These are phyloP conservation scores for Helicoverpa zea DNA, from an alignment of 1,140 invertebrate species.

Conservation along the genomic window DNA sequence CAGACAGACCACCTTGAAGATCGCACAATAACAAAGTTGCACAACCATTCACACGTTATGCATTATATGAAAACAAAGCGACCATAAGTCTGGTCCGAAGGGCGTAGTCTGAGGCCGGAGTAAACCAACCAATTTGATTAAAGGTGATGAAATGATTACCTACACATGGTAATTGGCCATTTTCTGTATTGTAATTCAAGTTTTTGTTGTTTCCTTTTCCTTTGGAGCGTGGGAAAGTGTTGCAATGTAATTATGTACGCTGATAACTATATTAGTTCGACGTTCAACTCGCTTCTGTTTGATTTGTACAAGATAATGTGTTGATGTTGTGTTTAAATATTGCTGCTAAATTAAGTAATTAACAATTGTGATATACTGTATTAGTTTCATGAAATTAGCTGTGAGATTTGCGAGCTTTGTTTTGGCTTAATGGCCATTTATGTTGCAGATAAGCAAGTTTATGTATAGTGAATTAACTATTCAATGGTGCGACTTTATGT, in stretches of 20 bases:
- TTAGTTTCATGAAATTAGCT: neutral
- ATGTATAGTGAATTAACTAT: neutral
- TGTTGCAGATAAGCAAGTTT: neutral
- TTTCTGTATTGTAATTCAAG: slow-evolving; percentile 51
- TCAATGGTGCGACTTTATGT: no score
- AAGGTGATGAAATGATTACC: slow-evolving; percentile 57
- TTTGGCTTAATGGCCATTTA: neutral
- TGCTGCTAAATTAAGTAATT: slow-evolving; percentile 16
- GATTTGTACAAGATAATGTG: slow-evolving; percentile 19
- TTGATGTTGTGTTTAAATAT: slow-evolving; percentile 18
- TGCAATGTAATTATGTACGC: slow-evolving; percentile 33
- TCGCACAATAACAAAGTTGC: slow-evolving; percentile 44
- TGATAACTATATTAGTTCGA: slow-evolving; percentile 38
- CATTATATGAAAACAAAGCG: slow-evolving; percentile 54
- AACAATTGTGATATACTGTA: neutral
- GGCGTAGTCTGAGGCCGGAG: slow-evolving; percentile 49
- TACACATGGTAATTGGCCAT: slow-evolving; percentile 53
- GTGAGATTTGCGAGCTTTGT: neutral
- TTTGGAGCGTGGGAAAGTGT: slow-evolving; percentile 51
- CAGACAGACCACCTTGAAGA: slow-evolving; percentile 26
- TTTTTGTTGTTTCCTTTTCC: slow-evolving; percentile 50
- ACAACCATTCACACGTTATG: slow-evolving; percentile 51
- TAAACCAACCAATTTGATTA: slow-evolving; percentile 52
- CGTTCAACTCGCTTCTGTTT: slow-evolving; percentile 5
- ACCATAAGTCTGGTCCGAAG: slow-evolving; percentile 48